These are phyloP conservation scores for Tachina lurida DNA, from an alignment of 2,888 invertebrate genomes.

Conservation along the genomic window DNA sequence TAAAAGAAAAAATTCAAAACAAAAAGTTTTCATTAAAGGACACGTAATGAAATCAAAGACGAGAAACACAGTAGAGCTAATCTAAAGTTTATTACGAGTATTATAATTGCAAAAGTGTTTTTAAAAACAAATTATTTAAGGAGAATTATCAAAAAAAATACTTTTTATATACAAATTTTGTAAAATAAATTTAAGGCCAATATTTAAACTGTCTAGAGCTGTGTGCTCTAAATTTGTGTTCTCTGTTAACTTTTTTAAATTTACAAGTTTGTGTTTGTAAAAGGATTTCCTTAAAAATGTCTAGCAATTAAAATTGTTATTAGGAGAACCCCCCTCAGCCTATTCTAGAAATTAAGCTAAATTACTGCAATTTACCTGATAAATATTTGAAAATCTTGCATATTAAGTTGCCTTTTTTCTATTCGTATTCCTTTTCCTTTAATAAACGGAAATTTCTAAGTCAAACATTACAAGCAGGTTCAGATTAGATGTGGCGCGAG, in stretches of 20 bases:
- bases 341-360: conserved; percentile 47
- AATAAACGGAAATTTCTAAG: conserved; percentile 65
- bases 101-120: not conserved
- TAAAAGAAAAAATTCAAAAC: conserved; percentile 33
- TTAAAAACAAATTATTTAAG: conserved; percentile 1
- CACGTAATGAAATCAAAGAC: conserved; percentile 43
- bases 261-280: conserved; percentile 29
- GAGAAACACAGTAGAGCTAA: conserved; percentile 3
- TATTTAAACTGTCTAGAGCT: conserved; percentile 32
- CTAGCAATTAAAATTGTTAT: conserved; percentile 48
- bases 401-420: conserved; percentile 17
- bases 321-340: conserved; percentile 3
- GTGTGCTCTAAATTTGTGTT: too few species aligned
- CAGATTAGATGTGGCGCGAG: too few species aligned
- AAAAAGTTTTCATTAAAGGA: conserved; percentile 45
- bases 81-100: conserved; percentile 60
- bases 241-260: conserved; percentile 10
- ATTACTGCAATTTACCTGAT: conserved; percentile 64
- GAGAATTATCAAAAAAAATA: not conserved
- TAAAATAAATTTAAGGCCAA: conserved; percentile 32
- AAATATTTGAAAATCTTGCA: conserved; percentile 43
- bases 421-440: conserved; percentile 34
- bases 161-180: not conserved
- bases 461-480: not conserved
- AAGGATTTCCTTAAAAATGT: conserved; percentile 55